A percentile compares a stretch with the other conserved stretches of the same genome.
Evolutionary conservation across 2,797 vertebrate genomes (phyloP).

Genomic region (Carcharodon carcharias): DNA sequence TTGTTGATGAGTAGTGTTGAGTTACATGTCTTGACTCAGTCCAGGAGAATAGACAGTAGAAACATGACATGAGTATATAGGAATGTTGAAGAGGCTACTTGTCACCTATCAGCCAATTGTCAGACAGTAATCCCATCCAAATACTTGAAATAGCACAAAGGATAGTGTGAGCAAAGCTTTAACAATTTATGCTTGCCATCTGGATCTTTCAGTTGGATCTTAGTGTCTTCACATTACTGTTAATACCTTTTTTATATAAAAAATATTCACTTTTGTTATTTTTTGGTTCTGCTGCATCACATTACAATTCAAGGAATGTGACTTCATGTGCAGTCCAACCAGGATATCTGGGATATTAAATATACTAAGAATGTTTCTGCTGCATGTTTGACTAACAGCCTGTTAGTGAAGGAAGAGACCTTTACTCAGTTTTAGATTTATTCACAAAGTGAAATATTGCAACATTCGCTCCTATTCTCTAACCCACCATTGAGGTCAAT

Average conservation of each 20-base stretch:
- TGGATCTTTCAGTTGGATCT: not conserved
- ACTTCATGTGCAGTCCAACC: not conserved
- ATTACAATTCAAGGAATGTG: not conserved
- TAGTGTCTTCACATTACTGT: not conserved
- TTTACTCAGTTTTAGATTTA: no score
- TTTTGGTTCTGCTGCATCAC: not conserved
- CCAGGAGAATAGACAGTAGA: not conserved
- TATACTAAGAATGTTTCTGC: not conserved
- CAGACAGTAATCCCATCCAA: not conserved
- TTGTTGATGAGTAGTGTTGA: not conserved
- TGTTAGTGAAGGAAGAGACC: no score
- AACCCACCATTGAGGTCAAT: no score
- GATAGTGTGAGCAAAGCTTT: no score
- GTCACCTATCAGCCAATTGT: not conserved
- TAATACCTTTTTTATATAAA: not conserved
- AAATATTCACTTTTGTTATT: not conserved
- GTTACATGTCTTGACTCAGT: not conserved
- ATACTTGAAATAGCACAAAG: no score
- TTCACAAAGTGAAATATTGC: no score
- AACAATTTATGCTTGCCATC: not conserved
- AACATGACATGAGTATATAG: not conserved
- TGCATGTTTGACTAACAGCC: no score
- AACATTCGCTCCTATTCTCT: no score
- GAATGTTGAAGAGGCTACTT: not conserved
- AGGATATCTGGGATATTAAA: not conserved